Evolutionary conservation across 2,113 vertebrate genomes (phyloP).

Genomic region (Rhinoptilus africanus): DNA sequence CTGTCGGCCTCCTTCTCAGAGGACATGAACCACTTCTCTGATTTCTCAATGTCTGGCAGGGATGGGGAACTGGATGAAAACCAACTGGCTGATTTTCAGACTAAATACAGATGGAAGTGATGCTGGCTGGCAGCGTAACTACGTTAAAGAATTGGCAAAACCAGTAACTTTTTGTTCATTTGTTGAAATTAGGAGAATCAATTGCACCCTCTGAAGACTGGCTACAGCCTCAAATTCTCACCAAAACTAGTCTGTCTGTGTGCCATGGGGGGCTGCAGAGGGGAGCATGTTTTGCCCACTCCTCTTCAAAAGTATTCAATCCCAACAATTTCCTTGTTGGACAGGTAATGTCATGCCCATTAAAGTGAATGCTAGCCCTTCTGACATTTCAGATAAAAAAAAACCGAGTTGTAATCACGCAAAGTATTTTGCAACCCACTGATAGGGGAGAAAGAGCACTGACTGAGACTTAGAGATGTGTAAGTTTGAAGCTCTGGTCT

Average conservation of each 20-base stretch:
- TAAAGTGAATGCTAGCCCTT: not conserved
- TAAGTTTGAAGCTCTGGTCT: not conserved
- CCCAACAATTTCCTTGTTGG: not conserved
- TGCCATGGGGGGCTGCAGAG: not conserved
- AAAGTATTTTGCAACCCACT: not conserved
- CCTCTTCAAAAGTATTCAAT: not conserved
- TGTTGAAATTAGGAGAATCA: not conserved
- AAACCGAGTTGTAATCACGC: not conserved
- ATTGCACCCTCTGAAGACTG: not conserved
- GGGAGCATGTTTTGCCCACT: not conserved
- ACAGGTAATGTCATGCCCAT: not conserved
- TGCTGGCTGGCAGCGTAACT: slow-evolving; percentile 37
- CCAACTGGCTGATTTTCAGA: slow-evolving; percentile 45
- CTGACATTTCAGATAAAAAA: not conserved
- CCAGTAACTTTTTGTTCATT: not conserved
- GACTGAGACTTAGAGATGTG: not conserved
- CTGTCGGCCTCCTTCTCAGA: not conserved
- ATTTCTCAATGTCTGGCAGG: slow-evolving; percentile 39
- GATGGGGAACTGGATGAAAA: slow-evolving; percentile 32
- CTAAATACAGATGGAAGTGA: slow-evolving; percentile 48
- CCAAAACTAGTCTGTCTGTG: not conserved
- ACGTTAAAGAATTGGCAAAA: not conserved
- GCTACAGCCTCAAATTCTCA: not conserved
- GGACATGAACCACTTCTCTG: not conserved
- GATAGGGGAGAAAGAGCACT: not conserved